Conservation (phyloP, 2,888 invertebrate genomes). For the Trichacis sp. region DNA sequence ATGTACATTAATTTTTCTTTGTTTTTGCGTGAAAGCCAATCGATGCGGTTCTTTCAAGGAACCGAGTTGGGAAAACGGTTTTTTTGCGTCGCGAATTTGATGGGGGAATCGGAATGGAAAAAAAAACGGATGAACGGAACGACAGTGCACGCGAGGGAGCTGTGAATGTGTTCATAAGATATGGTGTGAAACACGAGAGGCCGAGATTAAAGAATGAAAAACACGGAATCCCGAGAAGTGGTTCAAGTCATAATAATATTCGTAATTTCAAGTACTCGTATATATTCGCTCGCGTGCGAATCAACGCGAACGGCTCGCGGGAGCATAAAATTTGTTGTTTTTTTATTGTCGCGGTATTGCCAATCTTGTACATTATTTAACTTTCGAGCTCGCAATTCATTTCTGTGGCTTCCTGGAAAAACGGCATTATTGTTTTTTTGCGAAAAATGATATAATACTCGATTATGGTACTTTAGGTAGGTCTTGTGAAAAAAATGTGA, state of each 20-base stretch:
- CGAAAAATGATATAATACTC: too few species aligned
- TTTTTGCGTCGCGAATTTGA: too few species aligned
- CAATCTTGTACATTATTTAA: conserved; percentile 37
- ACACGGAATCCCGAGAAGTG: conserved; percentile 67
- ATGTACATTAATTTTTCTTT: not conserved
- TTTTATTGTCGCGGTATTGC: conserved; percentile 37
- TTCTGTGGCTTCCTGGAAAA: too few species aligned
- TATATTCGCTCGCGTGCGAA: conserved; percentile 45
- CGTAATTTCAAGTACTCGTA: conserved; percentile 63
- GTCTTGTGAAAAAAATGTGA: too few species aligned
- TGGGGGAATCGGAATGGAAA: too few species aligned
- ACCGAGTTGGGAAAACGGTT: too few species aligned
- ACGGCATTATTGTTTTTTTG: too few species aligned
- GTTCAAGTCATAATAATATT: conserved; percentile 68
- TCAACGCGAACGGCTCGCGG: conserved; percentile 57
- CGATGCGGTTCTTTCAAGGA: too few species aligned
- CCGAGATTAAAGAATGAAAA: conserved; percentile 69
- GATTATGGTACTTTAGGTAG: too few species aligned
- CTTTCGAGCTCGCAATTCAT: conserved; percentile 17
- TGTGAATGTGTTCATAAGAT: conserved; percentile 52
- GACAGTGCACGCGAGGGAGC: conserved; percentile 39
- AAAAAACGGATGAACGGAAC: conserved; percentile 29
- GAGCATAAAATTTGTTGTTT: conserved; percentile 54
- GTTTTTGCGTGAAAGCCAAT: too few species aligned
- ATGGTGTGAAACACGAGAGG: conserved; percentile 67